Percentiles rank a stretch among this genome's conserved stretches.
Conservation (phyloP, 1,140 invertebrate species). For the Caenorhabditis inopinata region DNA sequence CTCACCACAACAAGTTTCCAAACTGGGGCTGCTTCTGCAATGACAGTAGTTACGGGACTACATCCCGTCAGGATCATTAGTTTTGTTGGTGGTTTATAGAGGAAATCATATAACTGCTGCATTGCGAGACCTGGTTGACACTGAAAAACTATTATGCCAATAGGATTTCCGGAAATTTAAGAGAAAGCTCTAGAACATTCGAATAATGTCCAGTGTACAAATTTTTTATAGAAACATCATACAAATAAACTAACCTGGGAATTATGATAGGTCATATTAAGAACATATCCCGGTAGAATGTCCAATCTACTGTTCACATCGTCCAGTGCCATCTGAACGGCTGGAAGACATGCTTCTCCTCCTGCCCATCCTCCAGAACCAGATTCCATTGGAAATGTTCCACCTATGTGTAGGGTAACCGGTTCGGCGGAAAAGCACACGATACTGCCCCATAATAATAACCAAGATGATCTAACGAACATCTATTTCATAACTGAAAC, state of each 20-base stretch:
- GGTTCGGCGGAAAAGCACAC: constrained; percentile 18
- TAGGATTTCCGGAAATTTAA: too few species aligned
- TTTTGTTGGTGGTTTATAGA: constrained; percentile 93
- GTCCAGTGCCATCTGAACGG: constrained; percentile 87
- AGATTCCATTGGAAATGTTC: constrained; percentile 94
- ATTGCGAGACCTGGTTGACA: constrained; percentile 95
- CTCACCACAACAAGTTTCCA: constrained; percentile 98
- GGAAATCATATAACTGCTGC: constrained; percentile 94
- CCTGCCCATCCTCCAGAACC: constrained; percentile 79
- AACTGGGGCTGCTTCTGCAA: constrained; percentile 98
- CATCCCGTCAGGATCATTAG: constrained; percentile 88
- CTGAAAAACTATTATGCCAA: too few species aligned
- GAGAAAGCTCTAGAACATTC: too few species aligned
- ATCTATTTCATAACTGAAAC: constrained; percentile 33
- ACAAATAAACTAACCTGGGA: constrained; percentile 94
- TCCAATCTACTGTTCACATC: constrained; percentile 88
- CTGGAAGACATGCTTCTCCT: constrained; percentile 73
- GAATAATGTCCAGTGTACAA: too few species aligned
- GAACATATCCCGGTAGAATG: constrained; percentile 84
- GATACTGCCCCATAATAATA: constrained; percentile 26
- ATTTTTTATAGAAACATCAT: too few species aligned
- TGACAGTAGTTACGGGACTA: constrained; percentile 97
- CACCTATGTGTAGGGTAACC: constrained; percentile 81
- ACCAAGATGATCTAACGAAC: constrained; percentile 30
- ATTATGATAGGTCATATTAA: constrained; percentile 91